Conservation (phyloP, 2,113 vertebrate genomes). For the Formicarius rufipectus region DNA sequence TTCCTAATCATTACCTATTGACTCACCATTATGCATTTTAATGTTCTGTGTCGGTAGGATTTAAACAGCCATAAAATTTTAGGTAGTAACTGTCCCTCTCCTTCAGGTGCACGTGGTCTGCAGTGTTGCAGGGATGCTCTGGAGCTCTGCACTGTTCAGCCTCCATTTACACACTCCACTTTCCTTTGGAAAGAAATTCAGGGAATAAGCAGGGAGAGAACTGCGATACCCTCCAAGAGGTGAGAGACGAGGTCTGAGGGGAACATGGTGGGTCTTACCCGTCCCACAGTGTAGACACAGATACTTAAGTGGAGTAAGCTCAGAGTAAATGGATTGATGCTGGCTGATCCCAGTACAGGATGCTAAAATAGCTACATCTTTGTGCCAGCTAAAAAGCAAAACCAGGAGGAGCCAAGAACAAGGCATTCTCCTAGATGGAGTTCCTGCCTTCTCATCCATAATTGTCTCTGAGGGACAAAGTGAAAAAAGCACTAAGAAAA, state of each 20-base stretch:
- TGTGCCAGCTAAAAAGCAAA: neutral
- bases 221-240: accelerated
- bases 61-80: neutral
- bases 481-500: neutral
- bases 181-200: neutral
- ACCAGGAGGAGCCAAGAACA: neutral
- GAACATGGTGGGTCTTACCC: neutral
- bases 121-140: neutral
- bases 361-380: neutral
- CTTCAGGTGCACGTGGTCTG: neutral
- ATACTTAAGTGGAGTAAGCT: neutral
- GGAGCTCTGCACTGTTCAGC: neutral
- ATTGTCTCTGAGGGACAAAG: neutral
- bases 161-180: accelerated
- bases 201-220: neutral
- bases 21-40: neutral
- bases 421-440: neutral
- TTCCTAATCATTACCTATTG: neutral
- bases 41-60: neutral
- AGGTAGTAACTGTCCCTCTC: neutral
- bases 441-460: neutral
- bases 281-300: neutral
- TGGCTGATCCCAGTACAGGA: neutral
- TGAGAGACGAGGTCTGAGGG: neutral
- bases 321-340: neutral